These are phyloP conservation scores for Chelonus insularis DNA, from an alignment of 1,140 invertebrate genomes.

Conservation along the genomic window DNA sequence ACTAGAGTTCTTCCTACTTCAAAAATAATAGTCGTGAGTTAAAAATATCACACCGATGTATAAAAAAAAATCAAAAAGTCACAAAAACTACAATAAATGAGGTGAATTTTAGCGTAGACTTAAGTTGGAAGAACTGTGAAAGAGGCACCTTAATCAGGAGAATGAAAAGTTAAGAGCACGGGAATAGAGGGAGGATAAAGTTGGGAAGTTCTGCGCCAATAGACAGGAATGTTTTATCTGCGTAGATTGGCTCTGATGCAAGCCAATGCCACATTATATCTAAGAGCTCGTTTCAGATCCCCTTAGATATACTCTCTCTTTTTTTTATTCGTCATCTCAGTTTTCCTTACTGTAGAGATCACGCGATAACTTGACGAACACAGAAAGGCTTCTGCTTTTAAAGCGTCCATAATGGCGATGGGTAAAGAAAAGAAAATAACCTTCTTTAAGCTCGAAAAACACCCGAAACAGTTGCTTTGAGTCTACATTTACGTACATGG, in stretches of 20 bases:
- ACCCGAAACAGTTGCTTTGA: too few species aligned
- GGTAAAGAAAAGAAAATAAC: constrained; percentile 15
- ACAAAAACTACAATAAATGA: too few species aligned
- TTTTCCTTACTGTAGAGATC: constrained; percentile 38
- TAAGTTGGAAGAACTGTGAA: too few species aligned
- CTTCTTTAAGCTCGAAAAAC: too few species aligned
- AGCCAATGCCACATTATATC: constrained; percentile 9
- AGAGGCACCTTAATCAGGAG: too few species aligned
- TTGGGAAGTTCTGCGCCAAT: constrained; percentile 3
- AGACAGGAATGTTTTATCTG: constrained; percentile 12
- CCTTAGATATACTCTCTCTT: not conserved
- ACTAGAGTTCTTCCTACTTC: too few species aligned
- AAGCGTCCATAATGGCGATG: too few species aligned
- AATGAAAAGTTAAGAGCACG: not conserved
- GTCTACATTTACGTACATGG: too few species aligned
- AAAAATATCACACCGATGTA: too few species aligned
- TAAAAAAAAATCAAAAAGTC: too few species aligned
- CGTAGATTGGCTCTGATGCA: constrained; percentile 14
- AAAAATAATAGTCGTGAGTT: too few species aligned
- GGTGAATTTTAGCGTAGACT: too few species aligned
- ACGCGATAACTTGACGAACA: constrained; percentile 52
- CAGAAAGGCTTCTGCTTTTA: constrained; percentile 49
- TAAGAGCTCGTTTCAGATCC: constrained; percentile 4
- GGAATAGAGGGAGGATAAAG: not conserved
- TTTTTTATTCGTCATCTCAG: not conserved